A percentile compares a stretch with the other conserved stretches of the same genome.
These are phyloP conservation scores for Clivina fossor DNA, from an alignment of 2,888 invertebrate species.

Conservation along the genomic window DNA sequence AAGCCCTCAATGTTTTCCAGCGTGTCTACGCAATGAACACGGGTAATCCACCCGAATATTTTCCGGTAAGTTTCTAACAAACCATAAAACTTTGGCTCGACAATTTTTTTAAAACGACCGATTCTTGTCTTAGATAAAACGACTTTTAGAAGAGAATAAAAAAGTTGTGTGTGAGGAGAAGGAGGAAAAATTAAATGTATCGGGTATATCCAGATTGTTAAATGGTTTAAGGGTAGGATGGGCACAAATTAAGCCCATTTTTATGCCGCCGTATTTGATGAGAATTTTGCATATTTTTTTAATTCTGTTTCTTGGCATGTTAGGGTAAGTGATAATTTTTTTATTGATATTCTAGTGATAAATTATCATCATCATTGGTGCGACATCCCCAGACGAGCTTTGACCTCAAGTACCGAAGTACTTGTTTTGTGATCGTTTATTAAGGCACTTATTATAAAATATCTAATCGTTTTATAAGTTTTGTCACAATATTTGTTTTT, in stretches of 20 bases:
- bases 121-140: slow-evolving; percentile 48
- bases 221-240: slow-evolving; percentile 51
- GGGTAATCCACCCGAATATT: slow-evolving; percentile 59
- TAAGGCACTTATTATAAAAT: too few relatives aligned
- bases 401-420: too few relatives aligned
- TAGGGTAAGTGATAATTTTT: slow-evolving; percentile 66
- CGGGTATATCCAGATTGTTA: too few relatives aligned
- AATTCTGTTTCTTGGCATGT: slow-evolving; percentile 66
- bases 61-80: slow-evolving; percentile 60
- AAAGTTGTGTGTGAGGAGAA: slow-evolving; percentile 41
- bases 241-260: slow-evolving; percentile 66
- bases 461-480: too few relatives aligned
- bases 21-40: slow-evolving; percentile 65
- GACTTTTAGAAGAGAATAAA: slow-evolving; percentile 50
- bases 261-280: slow-evolving; percentile 61
- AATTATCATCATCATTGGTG: too few relatives aligned
- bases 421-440: too few relatives aligned
- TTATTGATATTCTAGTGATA: too few relatives aligned
- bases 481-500: too few relatives aligned
- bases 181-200: too few relatives aligned
- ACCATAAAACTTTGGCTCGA: not conserved
- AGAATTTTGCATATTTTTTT: slow-evolving; percentile 65
- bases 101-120: not conserved
- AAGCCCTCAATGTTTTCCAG: slow-evolving; percentile 62
- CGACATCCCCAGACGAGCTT: too few relatives aligned